Percentiles rank a stretch among this genome's conserved stretches.
These are phyloP conservation scores for Cantharis rufa DNA, from an alignment of 2,888 invertebrate species.

Conservation along the genomic window DNA sequence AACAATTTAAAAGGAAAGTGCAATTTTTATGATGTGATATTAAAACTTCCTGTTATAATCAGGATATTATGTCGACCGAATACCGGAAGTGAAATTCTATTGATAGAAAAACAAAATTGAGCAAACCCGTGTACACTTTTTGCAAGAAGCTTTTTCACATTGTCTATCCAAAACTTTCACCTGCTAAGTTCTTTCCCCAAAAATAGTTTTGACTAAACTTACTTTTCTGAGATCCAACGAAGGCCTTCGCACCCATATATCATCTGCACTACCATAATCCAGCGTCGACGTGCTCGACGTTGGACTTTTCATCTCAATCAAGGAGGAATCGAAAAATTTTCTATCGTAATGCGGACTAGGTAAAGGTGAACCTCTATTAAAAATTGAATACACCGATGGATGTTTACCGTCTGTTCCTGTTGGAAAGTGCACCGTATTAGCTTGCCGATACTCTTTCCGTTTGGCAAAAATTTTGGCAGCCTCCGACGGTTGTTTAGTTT, in stretches of 20 bases:
- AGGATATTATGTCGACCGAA: neutral
- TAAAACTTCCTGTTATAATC: neutral
- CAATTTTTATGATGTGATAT: neutral
- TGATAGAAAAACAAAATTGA: neutral
- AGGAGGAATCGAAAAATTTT: constrained; percentile 79
- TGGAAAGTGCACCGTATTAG: constrained; percentile 72
- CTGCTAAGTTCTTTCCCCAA: neutral
- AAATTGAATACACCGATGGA: constrained; percentile 66
- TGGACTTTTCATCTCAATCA: constrained; percentile 78
- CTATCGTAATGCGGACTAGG: constrained; percentile 74
- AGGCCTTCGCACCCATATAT: constrained; percentile 71
- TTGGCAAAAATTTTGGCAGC: constrained; percentile 57
- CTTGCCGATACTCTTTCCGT: constrained; percentile 59
- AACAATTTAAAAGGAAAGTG: neutral
- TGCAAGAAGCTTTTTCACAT: neutral
- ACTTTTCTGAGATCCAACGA: constrained; percentile 61
- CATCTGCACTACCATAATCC: constrained; percentile 62
- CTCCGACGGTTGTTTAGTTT: constrained; percentile 54
- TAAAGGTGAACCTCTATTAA: constrained; percentile 58
- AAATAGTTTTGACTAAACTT: constrained; percentile 45
- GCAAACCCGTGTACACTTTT: neutral
- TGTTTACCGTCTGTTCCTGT: constrained; percentile 63
- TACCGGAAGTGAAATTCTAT: constrained; percentile 5
- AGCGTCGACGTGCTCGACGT: constrained; percentile 68
- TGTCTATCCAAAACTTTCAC: neutral